Base-by-base conservation (phyloP, 2,888 invertebrate species). In the Thera obeliscata region DNA sequence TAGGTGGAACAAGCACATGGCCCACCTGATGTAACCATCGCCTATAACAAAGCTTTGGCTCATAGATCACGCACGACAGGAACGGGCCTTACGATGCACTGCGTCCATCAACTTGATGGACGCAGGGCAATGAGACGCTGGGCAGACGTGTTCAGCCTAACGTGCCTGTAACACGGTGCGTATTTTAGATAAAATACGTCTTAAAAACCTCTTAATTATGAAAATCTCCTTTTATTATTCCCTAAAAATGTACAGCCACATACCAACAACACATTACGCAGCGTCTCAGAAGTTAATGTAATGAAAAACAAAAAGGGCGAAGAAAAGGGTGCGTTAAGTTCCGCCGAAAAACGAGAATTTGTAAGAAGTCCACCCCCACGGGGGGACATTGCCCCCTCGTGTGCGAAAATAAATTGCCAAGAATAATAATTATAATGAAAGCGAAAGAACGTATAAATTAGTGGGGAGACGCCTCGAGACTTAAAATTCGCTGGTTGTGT, bases 351-450 rank as follows among this genome's bases (percentile, higher is more conserved):
- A 93, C 93, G 93, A 89, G 92, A 93, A 92, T 93, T 93, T 89
- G 91, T 93, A 93, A 93, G 93, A 93, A 91, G 90, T 87, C 85
- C 81, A 87, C 88, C 87, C 88, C 80, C 81, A 76, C 74, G 64
- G 61, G 82, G 85, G 80, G 85, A 81, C 82, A 85, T 81, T 86
- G 86, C 90, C 91, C 91, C 92, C 91, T 86, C 93, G 93, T 93
- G 92, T 93, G 93, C 93, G 92, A 93, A 93, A 93, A 93, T 93
- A 93, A 93, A 93, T 93, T 93, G 93, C 93, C 91, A 93, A 92
- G 93, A 93, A 93, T 93, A 93, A 93, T 93, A 93, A 93, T 93
- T 93, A 93, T 93, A 93, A 93, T 92, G 93, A 93, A 93, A 92
- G 92, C 91, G 93, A 93, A 93, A 93, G 93, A 93, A 93, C 92